phyloP scores from a whole-genome alignment of 2,113 vertebrate species.

The Oreamnos americanus region DNA sequence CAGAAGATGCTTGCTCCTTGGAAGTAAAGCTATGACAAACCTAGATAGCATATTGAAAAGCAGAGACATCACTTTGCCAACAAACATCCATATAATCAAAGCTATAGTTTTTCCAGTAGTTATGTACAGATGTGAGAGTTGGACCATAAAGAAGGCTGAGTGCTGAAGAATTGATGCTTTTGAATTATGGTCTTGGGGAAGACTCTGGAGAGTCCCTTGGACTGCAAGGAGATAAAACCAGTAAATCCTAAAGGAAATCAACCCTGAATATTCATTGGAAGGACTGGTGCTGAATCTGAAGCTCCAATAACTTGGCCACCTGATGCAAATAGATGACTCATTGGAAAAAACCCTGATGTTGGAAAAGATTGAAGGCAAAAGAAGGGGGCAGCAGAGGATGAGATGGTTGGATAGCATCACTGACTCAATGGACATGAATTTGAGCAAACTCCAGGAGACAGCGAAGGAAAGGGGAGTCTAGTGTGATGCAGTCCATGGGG shows the following conservation, averaged over 20 bases:
- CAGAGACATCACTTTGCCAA: neutral
- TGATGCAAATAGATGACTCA: neutral
- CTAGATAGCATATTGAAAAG: neutral
- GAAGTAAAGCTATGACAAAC: neutral
- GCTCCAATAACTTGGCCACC: neutral
- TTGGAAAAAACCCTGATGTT: neutral
- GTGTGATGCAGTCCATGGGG: neutral
- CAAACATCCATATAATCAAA: neutral
- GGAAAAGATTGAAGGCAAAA: neutral
- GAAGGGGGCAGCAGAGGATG: neutral
- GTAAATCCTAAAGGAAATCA: neutral
- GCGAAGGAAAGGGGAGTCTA: neutral
- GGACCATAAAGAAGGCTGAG: neutral
- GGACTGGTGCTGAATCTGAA: neutral
- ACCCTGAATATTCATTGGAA: neutral
- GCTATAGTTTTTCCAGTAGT: neutral
- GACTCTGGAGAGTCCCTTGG: neutral
- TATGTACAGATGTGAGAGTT: neutral
- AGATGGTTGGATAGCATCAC: neutral
- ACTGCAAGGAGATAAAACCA: neutral
- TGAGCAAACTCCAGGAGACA: neutral
- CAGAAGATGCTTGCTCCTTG: neutral
- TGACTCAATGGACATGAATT: neutral
- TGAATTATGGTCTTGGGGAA: neutral
- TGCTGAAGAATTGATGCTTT: neutral